Base-by-base conservation (phyloP, 2,113 vertebrate species). In the Tapirus terrestris region DNA sequence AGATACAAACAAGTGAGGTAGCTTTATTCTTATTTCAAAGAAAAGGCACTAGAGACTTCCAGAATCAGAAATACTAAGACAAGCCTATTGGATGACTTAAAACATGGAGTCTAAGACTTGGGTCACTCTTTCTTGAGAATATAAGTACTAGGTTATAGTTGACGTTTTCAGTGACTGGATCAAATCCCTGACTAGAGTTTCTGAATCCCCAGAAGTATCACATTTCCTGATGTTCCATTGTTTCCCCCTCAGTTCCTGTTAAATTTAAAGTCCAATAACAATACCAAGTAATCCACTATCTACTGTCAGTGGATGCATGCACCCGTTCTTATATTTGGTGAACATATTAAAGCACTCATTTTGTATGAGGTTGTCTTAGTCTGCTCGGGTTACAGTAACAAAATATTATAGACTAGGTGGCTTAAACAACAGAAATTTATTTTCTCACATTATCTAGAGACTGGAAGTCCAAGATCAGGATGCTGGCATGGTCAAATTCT, bases 1-100 rank as follows among this genome's bases (percentile, higher is more conserved):
- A 85, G 21, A 39, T 61, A 76, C 70, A 51, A 97, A 97, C 96
- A 96, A 97, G 53, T 96, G 76, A 99, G 84, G 90, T 97, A 80
- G 65, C 77, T 17, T 90, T 65, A 67, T 39, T 48, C 1, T 63
- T 53, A 29, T 75, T 93, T 92, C 51, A 76, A 43, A 96, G 17
- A 70, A 79, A 94, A 84, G 31, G 20, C 48, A 9, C 20, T 89
- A n/a, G n/a, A 96, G 27, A 73, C 13, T 97, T 98, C 75, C 65
- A 91, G 96, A 86, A 75, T 96, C 61, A 84, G 72, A 92, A 96
- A 45, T 36, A 72, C 2, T 36, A 11, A 9, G 31, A 48, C 25
- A 68, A 8, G 0, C 17, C 13, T 83, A 31, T 77, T 86, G 8
- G 43, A 56, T 79, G 39, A 89, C 67, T 79, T 77, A 81, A 70